These are phyloP conservation scores for Oreohelix idahoensis DNA, from an alignment of 1,140 invertebrate species.

Conservation along the genomic window DNA sequence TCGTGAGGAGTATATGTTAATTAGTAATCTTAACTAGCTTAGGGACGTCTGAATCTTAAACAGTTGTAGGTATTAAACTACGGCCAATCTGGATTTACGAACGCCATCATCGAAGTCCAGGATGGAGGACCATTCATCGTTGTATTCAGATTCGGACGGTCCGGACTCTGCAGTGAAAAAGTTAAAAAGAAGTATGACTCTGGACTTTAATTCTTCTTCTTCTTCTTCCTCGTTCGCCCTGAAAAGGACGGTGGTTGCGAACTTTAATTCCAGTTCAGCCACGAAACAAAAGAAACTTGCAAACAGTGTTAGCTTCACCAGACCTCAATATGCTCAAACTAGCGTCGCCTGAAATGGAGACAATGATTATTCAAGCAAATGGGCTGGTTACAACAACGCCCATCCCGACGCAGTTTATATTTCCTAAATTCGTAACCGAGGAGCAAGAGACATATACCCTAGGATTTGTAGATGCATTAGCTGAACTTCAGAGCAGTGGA, in stretches of 20 bases:
- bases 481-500: conserved; percentile 80
- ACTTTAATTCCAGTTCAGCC: conserved; percentile 74
- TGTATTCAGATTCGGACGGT: conserved; percentile 73
- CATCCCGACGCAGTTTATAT: conserved; percentile 81
- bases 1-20: too few species aligned
- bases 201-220: too few species aligned
- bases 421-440: conserved; percentile 83
- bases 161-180: conserved; percentile 61
- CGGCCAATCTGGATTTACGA: conserved; percentile 51
- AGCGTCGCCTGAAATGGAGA: conserved; percentile 88
- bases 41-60: too few species aligned
- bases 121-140: conserved; percentile 78
- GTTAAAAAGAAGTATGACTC: conserved; percentile 80
- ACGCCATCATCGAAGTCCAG: conserved; percentile 46
- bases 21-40: too few species aligned
- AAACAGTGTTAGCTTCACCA: conserved; percentile 81
- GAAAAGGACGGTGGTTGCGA: too few species aligned
- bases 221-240: too few species aligned
- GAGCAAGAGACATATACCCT: conserved; percentile 93
- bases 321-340: conserved; percentile 90
- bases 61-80: too few species aligned
- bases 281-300: conserved; percentile 63
- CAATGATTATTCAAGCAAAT: conserved; percentile 83
- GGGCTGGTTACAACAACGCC: conserved; percentile 83
- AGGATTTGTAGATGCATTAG: conserved; percentile 92